These are phyloP conservation scores for Cephus pygmeus DNA, from an alignment of 2,888 invertebrate species.

Conservation along the genomic window DNA sequence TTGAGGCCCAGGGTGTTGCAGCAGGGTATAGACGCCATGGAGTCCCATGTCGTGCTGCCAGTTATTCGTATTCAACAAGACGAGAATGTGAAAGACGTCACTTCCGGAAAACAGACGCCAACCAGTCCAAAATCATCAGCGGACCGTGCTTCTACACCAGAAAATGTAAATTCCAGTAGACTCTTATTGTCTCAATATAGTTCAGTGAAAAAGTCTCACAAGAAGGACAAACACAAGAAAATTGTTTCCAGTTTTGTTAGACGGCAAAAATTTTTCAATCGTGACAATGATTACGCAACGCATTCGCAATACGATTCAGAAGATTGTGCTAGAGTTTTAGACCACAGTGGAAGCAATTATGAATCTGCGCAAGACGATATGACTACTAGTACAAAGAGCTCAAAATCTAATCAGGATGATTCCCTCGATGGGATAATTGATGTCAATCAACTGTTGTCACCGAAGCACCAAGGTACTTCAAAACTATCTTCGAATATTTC, in stretches of 20 bases:
- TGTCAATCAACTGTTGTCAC: background rate
- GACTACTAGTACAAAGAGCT: background rate
- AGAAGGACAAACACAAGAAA: constrained; percentile 53
- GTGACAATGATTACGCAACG: constrained; percentile 21
- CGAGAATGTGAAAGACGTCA: background rate
- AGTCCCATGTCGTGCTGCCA: background rate
- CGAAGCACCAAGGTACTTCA: background rate
- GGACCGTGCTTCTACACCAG: constrained; percentile 51
- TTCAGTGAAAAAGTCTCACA: constrained; percentile 56
- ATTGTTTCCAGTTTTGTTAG: constrained; percentile 39
- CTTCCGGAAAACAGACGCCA: background rate
- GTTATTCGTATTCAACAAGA: background rate
- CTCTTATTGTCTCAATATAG: constrained; percentile 49
- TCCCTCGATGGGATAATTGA: background rate
- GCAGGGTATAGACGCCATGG: constrained; percentile 1
- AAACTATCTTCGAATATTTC: background rate
- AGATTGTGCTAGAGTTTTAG: background rate
- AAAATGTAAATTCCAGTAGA: constrained; percentile 56
- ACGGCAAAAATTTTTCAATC: constrained; percentile 38
- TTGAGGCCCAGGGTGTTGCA: constrained; percentile 35
- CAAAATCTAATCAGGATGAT: background rate
- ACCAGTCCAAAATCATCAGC: background rate
- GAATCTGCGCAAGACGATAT: background rate
- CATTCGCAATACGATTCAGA: background rate
- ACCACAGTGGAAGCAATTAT: background rate